Percentiles rank a stretch among this genome's conserved stretches.
Evolutionary conservation across 2,113 vertebrate species (phyloP).

Genomic region (Ceyx cyanopectus): DNA sequence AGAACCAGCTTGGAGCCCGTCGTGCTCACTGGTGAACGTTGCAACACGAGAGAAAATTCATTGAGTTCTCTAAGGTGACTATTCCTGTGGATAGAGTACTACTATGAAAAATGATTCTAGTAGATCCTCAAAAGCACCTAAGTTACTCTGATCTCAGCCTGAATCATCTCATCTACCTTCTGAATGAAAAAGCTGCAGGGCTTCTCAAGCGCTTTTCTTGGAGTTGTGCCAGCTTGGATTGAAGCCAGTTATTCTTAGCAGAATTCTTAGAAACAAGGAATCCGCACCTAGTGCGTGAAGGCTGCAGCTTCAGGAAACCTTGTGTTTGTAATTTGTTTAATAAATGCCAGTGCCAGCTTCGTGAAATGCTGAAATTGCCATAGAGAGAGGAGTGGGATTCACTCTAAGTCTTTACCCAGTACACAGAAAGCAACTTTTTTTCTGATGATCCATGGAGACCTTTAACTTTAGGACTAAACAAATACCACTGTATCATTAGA

Average conservation of each 20-base stretch:
- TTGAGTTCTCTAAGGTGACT: background rate
- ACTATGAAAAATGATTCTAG: background rate
- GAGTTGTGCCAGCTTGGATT: conserved; percentile 31
- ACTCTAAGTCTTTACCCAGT: background rate
- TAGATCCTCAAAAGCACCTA: background rate
- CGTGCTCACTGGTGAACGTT: background rate
- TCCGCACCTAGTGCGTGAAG: background rate
- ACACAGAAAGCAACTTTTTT: background rate
- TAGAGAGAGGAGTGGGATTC: background rate
- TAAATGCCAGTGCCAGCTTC: background rate
- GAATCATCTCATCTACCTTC: background rate
- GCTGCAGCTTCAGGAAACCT: background rate
- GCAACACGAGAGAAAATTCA: background rate
- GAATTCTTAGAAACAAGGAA: background rate
- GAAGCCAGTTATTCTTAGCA: conserved; percentile 13
- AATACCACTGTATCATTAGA: background rate
- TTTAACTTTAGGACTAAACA: background rate
- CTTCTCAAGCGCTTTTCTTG: background rate
- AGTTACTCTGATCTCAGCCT: background rate
- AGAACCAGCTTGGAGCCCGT: background rate
- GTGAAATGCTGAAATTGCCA: background rate
- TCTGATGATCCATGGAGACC: background rate
- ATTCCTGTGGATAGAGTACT: background rate
- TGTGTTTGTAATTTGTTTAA: background rate
- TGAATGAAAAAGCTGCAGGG: background rate